phyloP scores from a whole-genome alignment of 2,113 vertebrate species.

The Myiozetetes cayanensis region DNA sequence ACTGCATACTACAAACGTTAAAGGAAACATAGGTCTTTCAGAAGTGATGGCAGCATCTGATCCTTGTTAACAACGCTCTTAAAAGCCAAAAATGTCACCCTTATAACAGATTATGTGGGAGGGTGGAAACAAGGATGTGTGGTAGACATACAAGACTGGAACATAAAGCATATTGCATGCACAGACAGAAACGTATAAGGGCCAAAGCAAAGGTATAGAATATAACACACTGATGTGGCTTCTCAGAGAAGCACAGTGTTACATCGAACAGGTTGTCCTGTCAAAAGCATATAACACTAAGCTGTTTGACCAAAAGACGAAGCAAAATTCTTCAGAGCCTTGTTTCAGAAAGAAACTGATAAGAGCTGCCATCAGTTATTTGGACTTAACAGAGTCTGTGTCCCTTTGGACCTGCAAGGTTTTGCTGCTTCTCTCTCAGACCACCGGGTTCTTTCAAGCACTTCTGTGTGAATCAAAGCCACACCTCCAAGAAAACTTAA shows the following conservation, averaged over 20 bases:
- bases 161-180: background rate
- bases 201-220: background rate
- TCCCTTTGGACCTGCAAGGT: background rate
- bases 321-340: background rate
- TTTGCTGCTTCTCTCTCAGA: background rate
- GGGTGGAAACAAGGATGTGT: background rate
- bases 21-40: background rate
- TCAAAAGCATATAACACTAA: background rate
- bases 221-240: background rate
- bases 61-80: background rate
- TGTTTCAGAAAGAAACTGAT: background rate
- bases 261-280: background rate
- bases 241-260: background rate
- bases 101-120: background rate
- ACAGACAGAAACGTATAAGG: background rate
- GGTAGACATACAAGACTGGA: background rate
- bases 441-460: fast-evolving
- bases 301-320: background rate
- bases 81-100: constrained; percentile 11
- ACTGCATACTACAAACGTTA: background rate
- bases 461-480: background rate
- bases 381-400: background rate
- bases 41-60: constrained; percentile 37
- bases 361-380: background rate
- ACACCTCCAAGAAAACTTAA: background rate